Conservation (phyloP, 2,113 vertebrate species). For the Azemiops feae region DNA sequence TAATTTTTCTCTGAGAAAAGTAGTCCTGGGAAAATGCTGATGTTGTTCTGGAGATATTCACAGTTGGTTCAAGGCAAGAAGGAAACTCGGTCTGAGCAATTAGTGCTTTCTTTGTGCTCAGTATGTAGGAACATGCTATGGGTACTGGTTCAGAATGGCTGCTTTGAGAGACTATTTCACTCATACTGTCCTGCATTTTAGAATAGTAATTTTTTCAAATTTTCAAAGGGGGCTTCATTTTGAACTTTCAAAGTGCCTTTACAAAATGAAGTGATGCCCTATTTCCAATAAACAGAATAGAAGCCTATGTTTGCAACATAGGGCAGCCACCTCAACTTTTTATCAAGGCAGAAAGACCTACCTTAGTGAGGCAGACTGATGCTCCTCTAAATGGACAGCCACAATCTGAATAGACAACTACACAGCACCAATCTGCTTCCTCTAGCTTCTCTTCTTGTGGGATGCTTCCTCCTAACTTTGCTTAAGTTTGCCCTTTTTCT, state of each 20-base stretch:
- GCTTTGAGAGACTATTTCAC: not conserved
- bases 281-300: not conserved
- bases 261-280: not conserved
- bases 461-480: not conserved
- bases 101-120: not conserved
- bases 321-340: not conserved
- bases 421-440: not conserved
- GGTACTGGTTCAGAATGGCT: not conserved
- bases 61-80: not conserved
- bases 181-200: not conserved
- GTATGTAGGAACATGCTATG: not conserved
- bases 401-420: not conserved
- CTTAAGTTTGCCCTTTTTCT: not conserved
- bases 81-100: too few species aligned
- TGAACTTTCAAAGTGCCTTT: not conserved
- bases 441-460: not conserved
- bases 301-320: not conserved
- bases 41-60: not conserved
- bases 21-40: not conserved
- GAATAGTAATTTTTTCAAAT: not conserved
- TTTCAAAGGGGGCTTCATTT: not conserved
- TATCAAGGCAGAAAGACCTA: not conserved
- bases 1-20: not conserved
- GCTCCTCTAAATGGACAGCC: not conserved
- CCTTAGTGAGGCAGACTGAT: not conserved